A percentile compares a stretch with the other conserved stretches of the same genome.
Conservation (phyloP, 2,888 invertebrate species). For the Platypus cylindrus region DNA sequence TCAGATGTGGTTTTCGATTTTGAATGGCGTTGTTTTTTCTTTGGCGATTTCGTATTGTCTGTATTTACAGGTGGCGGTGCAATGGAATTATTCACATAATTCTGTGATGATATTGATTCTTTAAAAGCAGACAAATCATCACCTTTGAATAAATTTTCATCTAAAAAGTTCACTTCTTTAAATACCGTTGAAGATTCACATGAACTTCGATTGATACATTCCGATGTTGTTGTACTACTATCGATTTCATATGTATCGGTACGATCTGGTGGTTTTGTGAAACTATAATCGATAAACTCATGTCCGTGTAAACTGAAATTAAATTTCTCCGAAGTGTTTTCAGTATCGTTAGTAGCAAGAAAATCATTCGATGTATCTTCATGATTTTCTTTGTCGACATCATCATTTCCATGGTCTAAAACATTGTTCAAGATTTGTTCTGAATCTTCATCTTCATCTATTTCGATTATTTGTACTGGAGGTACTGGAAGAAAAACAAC, state of each 20-base stretch:
- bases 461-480: constrained; percentile 23
- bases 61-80: background rate
- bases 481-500: constrained; percentile 26
- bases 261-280: constrained; percentile 19
- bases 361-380: constrained; percentile 24
- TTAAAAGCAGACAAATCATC: constrained; percentile 27
- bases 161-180: constrained; percentile 28
- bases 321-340: constrained; percentile 20
- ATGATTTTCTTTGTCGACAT: background rate
- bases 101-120: constrained; percentile 24
- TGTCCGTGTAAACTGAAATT: constrained; percentile 27
- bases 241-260: constrained; percentile 28
- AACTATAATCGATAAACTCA: constrained; percentile 23
- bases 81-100: background rate
- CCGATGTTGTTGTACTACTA: constrained; percentile 26
- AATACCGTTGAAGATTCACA: constrained; percentile 23
- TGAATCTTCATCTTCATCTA: constrained; percentile 21
- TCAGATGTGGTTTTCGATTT: constrained; percentile 18
- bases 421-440: constrained; percentile 5
- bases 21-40: background rate
- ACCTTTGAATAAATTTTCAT: constrained; percentile 25
- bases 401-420: background rate
- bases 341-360: constrained; percentile 18
- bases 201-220: constrained; percentile 17
- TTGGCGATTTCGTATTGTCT: constrained; percentile 1